These are phyloP conservation scores for Cathartes aura DNA, from an alignment of 2,113 vertebrate genomes.

Conservation along the genomic window DNA sequence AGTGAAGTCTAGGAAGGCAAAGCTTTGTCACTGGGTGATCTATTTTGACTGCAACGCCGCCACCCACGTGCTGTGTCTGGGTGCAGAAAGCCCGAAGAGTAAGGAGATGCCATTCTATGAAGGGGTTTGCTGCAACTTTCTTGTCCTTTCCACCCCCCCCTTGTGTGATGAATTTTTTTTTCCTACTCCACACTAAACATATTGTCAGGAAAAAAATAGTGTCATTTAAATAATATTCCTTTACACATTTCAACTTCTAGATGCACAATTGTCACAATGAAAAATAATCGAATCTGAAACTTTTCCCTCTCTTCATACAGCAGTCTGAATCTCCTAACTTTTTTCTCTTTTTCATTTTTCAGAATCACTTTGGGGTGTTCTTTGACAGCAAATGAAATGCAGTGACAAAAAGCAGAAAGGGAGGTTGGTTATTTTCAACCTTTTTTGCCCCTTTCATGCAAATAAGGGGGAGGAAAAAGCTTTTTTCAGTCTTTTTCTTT, in stretches of 20 bases:
- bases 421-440: neutral
- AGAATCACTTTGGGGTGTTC: neutral
- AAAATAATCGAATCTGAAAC: neutral
- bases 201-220: neutral
- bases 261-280: neutral
- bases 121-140: neutral
- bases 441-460: neutral
- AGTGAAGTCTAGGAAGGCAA: neutral
- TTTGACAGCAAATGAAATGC: neutral
- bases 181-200: neutral
- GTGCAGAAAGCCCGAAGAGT: neutral
- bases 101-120: neutral
- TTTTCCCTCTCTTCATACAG: rapidly evolving
- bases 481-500: neutral
- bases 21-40: neutral
- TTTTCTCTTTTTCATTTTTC: neutral
- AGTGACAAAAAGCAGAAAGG: neutral
- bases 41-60: neutral
- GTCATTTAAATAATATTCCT: neutral
- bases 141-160: too few species aligned
- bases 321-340: neutral
- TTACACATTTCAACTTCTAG: neutral
- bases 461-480: neutral
- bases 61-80: neutral
- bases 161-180: neutral